Percentiles rank a stretch among this genome's conserved stretches.
phyloP scores from a whole-genome alignment of 2,113 vertebrate genomes.

The Drymodes brunneopygia region DNA sequence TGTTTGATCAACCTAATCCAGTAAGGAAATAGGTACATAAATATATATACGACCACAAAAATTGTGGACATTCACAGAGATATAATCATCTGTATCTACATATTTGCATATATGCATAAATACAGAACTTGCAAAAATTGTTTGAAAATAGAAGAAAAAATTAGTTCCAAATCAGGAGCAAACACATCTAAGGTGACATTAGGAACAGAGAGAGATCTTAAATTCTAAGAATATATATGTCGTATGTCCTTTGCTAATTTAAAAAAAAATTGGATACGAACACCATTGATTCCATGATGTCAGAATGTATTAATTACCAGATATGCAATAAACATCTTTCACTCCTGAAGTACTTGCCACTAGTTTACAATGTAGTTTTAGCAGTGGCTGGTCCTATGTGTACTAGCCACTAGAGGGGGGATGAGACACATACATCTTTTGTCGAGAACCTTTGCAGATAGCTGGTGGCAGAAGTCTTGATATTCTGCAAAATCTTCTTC shows the following conservation, averaged over 20 bases:
- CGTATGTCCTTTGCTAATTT: background rate
- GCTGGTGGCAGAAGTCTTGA: background rate
- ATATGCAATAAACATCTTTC: background rate
- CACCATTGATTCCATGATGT: background rate
- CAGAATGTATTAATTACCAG: background rate
- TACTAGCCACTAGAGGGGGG: slow-evolving; percentile 53
- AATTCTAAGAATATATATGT: background rate
- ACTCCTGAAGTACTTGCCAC: background rate
- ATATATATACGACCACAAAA: background rate
- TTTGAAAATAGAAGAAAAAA: background rate
- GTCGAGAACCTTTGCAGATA: background rate
- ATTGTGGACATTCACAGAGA: background rate
- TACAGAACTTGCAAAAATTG: background rate
- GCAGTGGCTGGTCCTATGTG: background rate
- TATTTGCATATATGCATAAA: background rate
- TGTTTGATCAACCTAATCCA: background rate
- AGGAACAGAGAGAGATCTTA: background rate
- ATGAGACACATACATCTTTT: background rate
- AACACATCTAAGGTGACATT: background rate
- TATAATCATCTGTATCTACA: background rate
- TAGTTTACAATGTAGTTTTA: background rate
- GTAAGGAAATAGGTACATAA: background rate
- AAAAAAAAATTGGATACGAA: background rate
- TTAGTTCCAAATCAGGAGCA: background rate
- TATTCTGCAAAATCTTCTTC: background rate